phyloP scores from a whole-genome alignment of 2,113 vertebrate genomes.

The Pterophyllum scalare region DNA sequence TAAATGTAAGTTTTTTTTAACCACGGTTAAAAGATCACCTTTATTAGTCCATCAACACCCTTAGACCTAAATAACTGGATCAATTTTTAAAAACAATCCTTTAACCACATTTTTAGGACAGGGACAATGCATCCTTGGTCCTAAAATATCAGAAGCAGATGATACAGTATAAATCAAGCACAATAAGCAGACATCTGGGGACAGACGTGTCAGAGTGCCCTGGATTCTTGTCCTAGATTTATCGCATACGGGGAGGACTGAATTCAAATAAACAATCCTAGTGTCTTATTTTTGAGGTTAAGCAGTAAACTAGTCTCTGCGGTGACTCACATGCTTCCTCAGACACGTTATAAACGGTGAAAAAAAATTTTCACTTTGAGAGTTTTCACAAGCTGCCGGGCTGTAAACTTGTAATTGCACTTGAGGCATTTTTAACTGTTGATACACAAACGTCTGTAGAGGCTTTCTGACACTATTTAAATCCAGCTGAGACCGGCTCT shows the following conservation, averaged over 20 bases:
- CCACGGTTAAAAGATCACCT: not conserved
- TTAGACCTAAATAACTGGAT: not conserved
- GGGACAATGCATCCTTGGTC: slow-evolving; percentile 40
- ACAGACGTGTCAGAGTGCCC: slow-evolving; percentile 61
- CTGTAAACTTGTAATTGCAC: slow-evolving; percentile 26
- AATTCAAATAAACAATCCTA: slow-evolving; percentile 60
- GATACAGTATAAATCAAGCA: slow-evolving; percentile 72
- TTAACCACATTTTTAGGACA: slow-evolving; percentile 30
- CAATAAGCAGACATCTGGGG: slow-evolving; percentile 59
- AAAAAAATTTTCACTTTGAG: not conserved
- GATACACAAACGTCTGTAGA: slow-evolving; percentile 24
- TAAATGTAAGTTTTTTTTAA: not conserved
- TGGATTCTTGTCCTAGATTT: slow-evolving; percentile 79
- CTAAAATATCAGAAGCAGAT: slow-evolving; percentile 65
- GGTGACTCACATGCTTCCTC: slow-evolving; percentile 8
- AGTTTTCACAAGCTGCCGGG: not conserved
- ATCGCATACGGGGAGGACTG: slow-evolving; percentile 31
- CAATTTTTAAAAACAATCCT: slow-evolving; percentile 10
- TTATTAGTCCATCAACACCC: not conserved
- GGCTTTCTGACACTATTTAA: slow-evolving; percentile 22
- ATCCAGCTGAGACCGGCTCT: slow-evolving; percentile 46
- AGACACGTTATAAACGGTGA: slow-evolving; percentile 7
- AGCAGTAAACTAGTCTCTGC: not conserved
- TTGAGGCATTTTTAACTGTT: slow-evolving; percentile 35
- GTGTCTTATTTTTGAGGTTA: slow-evolving; percentile 41